Evolutionary conservation across 2,888 invertebrate species (phyloP), one percentile per base, ranked within the genome.

Genomic region (Malthinus flaveolus): DNA sequence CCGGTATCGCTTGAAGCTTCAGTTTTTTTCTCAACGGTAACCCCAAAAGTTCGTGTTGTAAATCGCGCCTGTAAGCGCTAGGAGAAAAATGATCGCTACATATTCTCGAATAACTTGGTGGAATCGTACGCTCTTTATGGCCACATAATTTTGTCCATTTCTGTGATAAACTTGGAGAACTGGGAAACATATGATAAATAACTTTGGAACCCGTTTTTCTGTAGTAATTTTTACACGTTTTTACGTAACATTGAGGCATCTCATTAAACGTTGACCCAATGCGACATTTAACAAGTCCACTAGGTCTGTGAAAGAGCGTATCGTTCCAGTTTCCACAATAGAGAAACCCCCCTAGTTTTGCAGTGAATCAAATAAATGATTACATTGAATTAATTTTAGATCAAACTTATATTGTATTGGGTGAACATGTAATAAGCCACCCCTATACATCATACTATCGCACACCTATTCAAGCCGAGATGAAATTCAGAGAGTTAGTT

Each of bases 241-340:
- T 76, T 47, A 82, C 82, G 65, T 79, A 82, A 73, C 83, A 83
- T 73, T 82, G 82, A 63, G 83, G 82, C 83, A 82, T 82, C 67
- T 72, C 73, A 23, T 11, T 31, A 9, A 9, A 5, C 23, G 23
- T 15, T 15, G 23, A 42, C 15, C 6, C 11, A 23, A 9, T 15
- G 15, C 39, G 9, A 11, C 39, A 15, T 15, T 1, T 1, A 39
- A 39, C 39, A n/a, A 23, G 39, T 42, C 39, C 39, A 42, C n/a
- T 42, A 12, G 13, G 15, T 7, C 39, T n/a, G 6, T 39, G 1
- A 39, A 15, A 42, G 8, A 23, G 39, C 1, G 39, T 23, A 42
- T 23, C 13, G 15, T 23, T 23, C 10, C 13, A 5, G 15, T 15
- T 42, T 42, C 15, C 13, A 23, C 39, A 42, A 42, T 42, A 42